phyloP scores from a whole-genome alignment of 53 echinoderm and acorn worm genomes.

The Pentamera pediparva region DNA sequence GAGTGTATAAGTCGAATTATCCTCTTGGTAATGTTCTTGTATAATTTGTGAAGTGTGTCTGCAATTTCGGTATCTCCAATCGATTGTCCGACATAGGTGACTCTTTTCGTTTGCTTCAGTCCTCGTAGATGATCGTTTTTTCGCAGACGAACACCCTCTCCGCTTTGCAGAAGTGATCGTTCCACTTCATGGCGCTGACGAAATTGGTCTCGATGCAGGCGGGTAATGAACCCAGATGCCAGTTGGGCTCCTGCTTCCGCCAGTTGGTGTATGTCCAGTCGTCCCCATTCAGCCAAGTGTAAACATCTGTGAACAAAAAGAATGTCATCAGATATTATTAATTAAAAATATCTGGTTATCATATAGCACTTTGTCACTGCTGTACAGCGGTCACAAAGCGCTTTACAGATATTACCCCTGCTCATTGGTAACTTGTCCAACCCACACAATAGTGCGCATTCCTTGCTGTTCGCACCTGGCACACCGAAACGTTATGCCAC shows the following conservation, averaged over 20 bases:
- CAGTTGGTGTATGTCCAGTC: constrained; percentile 1
- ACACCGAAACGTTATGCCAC: too few species aligned
- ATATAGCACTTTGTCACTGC: too few species aligned
- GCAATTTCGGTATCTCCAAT: too few species aligned
- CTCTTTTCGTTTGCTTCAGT: too few species aligned
- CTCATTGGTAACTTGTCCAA: background rate
- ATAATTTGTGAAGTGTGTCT: too few species aligned
- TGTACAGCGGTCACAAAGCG: background rate
- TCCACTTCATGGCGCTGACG: background rate
- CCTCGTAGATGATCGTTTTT: background rate
- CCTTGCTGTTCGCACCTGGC: too few species aligned
- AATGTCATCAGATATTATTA: background rate
- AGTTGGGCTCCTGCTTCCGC: constrained; percentile 18
- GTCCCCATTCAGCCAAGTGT: constrained; percentile 9
- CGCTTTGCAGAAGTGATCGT: background rate
- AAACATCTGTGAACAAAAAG: background rate
- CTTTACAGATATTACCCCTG: background rate
- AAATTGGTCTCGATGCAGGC: constrained; percentile 23
- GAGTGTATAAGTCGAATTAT: too few species aligned
- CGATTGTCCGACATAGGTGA: too few species aligned
- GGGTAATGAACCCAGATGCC: background rate
- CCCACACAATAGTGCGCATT: too few species aligned
- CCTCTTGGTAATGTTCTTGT: too few species aligned
- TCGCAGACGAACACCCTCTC: constrained; percentile 6
- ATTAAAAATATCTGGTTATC: background rate